Percentiles rank a stretch among this genome's conserved stretches.
These are phyloP conservation scores for Coilia nasus DNA, from an alignment of 2,797 vertebrate genomes.

Conservation along the genomic window DNA sequence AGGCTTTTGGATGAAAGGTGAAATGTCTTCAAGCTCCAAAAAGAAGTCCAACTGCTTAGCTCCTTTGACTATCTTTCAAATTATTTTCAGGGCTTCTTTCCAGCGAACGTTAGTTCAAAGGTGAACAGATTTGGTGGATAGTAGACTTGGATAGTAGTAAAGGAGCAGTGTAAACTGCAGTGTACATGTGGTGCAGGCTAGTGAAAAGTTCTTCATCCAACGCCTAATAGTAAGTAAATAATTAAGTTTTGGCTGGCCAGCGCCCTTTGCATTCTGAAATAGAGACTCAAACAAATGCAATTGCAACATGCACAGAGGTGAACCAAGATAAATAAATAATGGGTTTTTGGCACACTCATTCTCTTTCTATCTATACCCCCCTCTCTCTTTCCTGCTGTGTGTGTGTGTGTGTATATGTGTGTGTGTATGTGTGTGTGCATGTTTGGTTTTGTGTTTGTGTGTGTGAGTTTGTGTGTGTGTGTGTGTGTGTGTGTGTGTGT, in stretches of 20 bases:
- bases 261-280: neutral
- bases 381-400: neutral
- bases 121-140: neutral
- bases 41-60: too few relatives aligned
- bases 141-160: neutral
- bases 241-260: neutral
- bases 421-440: slow-evolving; percentile 3
- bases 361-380: neutral
- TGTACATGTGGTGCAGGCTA: neutral
- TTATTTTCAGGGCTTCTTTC: neutral
- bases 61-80: neutral
- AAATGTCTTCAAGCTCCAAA: too few relatives aligned
- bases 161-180: neutral
- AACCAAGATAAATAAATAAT: neutral
- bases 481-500: neutral
- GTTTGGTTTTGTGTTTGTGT: slow-evolving; percentile 20
- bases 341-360: neutral
- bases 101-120: neutral
- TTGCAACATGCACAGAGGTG: neutral
- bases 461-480: slow-evolving; percentile 13
- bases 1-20: too few relatives aligned
- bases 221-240: neutral
- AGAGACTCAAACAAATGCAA: neutral
- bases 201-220: neutral
- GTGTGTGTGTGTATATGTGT: neutral